Percentiles rank a stretch among this genome's conserved stretches.
These are phyloP conservation scores for Benthosema pterotum DNA, from an alignment of 2,797 vertebrate species.

Conservation along the genomic window DNA sequence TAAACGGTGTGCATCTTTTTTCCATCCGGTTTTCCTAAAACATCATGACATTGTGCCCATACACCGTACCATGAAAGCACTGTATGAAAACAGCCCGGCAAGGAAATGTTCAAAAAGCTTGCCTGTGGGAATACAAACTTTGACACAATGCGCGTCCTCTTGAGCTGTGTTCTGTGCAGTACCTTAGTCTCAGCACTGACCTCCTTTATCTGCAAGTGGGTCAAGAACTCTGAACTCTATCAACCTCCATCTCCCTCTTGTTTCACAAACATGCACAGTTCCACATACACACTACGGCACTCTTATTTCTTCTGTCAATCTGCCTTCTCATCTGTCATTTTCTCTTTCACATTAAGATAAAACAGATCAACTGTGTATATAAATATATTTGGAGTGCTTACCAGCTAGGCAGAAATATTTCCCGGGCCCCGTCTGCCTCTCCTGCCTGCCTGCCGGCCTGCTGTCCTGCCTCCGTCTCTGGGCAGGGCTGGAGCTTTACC, in stretches of 20 bases:
- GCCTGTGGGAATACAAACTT: conserved; percentile 33
- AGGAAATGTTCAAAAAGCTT: conserved; percentile 25
- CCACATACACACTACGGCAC: conserved; percentile 31
- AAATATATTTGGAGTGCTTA: conserved; percentile 72
- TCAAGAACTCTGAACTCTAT: conserved; percentile 81
- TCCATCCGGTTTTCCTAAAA: conserved; percentile 38
- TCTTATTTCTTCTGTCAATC: conserved; percentile 51
- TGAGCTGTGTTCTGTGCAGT: conserved; percentile 34
- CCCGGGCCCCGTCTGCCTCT: conserved; percentile 69
- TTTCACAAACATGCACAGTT: conserved; percentile 28
- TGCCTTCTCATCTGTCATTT: conserved; percentile 39
- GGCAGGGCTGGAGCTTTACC: conserved; percentile 79
- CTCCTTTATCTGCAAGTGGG: conserved; percentile 78
- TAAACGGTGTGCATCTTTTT: conserved; percentile 45
- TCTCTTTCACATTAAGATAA: conserved; percentile 55
- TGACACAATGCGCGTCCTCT: conserved; percentile 21
- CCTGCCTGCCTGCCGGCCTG: conserved; percentile 69
- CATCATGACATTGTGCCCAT: not conserved
- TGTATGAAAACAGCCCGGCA: conserved; percentile 14
- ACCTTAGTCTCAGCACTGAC: conserved; percentile 66
- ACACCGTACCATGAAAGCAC: conserved; percentile 15
- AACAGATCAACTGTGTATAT: conserved; percentile 39
- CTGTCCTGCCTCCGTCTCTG: conserved; percentile 77
- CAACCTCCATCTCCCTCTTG: conserved; percentile 61
- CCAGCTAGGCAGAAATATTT: conserved; percentile 79